phyloP scores from a whole-genome alignment of 2,113 vertebrate genomes.

The Cynocephalus volans region DNA sequence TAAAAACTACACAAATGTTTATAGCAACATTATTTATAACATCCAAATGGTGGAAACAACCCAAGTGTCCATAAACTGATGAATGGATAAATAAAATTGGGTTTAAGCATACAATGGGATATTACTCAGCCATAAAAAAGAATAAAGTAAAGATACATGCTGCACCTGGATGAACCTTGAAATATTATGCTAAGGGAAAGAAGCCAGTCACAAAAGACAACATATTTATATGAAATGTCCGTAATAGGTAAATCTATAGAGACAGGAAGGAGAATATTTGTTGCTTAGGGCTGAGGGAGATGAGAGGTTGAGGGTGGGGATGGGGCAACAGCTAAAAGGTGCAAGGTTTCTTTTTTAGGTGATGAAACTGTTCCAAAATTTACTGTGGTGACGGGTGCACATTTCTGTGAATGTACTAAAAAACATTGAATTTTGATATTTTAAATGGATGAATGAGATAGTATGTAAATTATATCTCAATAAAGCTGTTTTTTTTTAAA shows the following conservation, averaged over 20 bases:
- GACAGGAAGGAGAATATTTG: not conserved
- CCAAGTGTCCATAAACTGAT: not conserved
- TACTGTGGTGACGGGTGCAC: not conserved
- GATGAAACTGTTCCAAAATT: constrained; percentile 3
- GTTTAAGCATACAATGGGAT: not conserved
- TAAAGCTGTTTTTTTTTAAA: not conserved
- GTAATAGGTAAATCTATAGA: not conserved
- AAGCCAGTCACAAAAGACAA: not conserved
- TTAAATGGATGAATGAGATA: not conserved
- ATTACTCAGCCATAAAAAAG: not conserved
- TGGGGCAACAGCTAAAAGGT: not conserved
- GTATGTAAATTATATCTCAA: not conserved
- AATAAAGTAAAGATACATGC: not conserved
- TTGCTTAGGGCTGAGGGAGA: not conserved
- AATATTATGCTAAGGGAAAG: constrained; percentile 5
- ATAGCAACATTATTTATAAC: not conserved
- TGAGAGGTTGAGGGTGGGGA: not conserved
- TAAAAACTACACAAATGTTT: not conserved
- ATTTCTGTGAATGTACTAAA: not conserved
- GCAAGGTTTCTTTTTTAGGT: not conserved
- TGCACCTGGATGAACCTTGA: not conserved
- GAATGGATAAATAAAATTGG: not conserved
- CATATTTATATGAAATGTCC: not conserved
- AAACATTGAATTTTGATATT: not conserved
- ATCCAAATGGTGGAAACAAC: not conserved